Evolutionary conservation across 2,888 invertebrate species (phyloP).

Genomic region (Cremastinae sp.): DNA sequence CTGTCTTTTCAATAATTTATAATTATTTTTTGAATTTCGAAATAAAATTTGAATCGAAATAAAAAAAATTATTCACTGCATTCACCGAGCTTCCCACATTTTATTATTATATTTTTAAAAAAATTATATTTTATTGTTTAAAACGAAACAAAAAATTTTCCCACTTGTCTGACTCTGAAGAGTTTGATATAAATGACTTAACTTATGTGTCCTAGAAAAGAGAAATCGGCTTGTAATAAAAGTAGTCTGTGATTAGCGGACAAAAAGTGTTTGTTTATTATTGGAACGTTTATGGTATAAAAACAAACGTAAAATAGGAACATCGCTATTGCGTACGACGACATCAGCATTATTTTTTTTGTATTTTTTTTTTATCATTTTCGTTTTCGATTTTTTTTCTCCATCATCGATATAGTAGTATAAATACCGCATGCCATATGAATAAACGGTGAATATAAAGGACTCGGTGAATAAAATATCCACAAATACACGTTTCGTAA

Average conservation of each 20-base stretch:
- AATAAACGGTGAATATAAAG: conserved; percentile 62
- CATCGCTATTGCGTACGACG: conserved; percentile 74
- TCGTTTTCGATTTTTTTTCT: conserved; percentile 27
- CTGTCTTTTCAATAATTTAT: no score
- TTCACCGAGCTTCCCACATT: no score
- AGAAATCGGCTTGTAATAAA: conserved; percentile 34
- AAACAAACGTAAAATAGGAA: conserved; percentile 73
- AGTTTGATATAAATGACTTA: no score
- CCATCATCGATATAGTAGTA: conserved; percentile 51
- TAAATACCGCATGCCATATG: conserved; percentile 62
- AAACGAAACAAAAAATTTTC: no score
- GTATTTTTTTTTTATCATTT: conserved; percentile 33
- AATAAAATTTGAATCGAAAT: no score
- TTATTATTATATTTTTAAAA: no score
- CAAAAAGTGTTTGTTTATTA: conserved; percentile 71
- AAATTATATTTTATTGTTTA: no score
- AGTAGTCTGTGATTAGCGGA: conserved; percentile 62
- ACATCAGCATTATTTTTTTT: conserved; percentile 65
- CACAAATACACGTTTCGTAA: conserved; percentile 55
- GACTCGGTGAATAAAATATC: conserved; percentile 59
- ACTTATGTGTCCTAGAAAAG: neutral
- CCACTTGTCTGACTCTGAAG: no score
- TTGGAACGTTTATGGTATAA: conserved; percentile 69
- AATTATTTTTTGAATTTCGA: no score
- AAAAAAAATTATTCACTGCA: no score